Conservation (phyloP, 2,113 vertebrate species). For the Oryzias melastigma region DNA sequence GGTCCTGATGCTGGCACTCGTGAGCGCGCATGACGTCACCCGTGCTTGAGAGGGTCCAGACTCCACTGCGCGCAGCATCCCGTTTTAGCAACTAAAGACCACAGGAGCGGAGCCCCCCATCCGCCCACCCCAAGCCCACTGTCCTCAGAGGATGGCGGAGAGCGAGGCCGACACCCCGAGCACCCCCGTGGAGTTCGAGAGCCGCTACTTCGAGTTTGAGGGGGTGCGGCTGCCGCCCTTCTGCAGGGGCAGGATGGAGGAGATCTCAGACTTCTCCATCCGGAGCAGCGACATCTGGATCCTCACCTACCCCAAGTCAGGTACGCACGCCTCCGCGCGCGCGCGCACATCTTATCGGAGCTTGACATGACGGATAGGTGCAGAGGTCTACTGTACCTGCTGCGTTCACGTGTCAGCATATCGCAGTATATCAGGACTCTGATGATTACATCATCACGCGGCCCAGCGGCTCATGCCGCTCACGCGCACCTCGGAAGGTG, state of each 20-base stretch:
- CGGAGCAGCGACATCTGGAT: slow-evolving; percentile 96
- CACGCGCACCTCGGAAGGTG: too few species aligned
- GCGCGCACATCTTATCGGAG: neutral
- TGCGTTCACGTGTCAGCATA: too few species aligned
- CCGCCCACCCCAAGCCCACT: slow-evolving; percentile 11
- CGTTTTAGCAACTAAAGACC: neutral
- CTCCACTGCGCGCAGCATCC: too few species aligned
- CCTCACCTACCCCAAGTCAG: slow-evolving; percentile 96
- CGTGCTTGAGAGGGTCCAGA: too few species aligned
- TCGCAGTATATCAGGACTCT: too few species aligned
- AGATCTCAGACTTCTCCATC: slow-evolving; percentile 91
- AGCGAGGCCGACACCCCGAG: slow-evolving; percentile 95
- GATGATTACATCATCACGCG: too few species aligned
- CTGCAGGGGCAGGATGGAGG: slow-evolving; percentile 97
- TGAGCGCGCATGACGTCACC: slow-evolving; percentile 81
- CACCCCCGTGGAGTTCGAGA: slow-evolving; percentile 96
- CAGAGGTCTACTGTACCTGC: too few species aligned
- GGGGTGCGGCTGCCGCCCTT: slow-evolving; percentile 96
- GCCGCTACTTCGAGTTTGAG: slow-evolving; percentile 97
- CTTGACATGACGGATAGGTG: too few species aligned
- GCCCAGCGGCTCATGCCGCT: too few species aligned
- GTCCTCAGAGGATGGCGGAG: slow-evolving; percentile 85
- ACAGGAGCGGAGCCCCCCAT: slow-evolving; percentile 1
- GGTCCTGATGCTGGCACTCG: slow-evolving; percentile 73
- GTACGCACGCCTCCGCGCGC: slow-evolving; percentile 62